Evolutionary conservation across 2,113 vertebrate genomes (phyloP).

Genomic region (Amblyornis subalaris): DNA sequence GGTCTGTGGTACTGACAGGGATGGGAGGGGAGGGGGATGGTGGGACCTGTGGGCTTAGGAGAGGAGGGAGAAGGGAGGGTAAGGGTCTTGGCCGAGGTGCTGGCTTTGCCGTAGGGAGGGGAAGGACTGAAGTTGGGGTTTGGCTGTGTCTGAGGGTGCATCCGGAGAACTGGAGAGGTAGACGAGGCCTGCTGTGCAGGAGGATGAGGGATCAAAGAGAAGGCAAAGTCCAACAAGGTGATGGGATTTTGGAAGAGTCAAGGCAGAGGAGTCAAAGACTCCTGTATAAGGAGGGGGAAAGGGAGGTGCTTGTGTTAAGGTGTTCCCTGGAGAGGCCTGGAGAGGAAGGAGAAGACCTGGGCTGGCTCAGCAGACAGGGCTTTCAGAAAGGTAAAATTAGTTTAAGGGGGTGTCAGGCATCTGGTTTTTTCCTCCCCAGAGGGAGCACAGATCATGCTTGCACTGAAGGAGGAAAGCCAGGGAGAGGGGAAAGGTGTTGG

Average conservation of each 20-base stretch:
- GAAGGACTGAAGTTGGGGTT: neutral
- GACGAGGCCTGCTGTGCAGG: neutral
- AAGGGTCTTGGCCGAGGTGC: rapidly evolving
- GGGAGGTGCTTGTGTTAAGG: neutral
- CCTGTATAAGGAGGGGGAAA: neutral
- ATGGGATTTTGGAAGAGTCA: neutral
- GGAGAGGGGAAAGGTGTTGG: neutral
- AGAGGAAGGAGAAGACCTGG: neutral
- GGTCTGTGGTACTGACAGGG: neutral
- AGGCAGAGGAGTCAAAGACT: neutral
- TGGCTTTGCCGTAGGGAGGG: neutral
- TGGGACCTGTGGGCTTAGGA: neutral
- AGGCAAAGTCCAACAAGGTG: neutral
- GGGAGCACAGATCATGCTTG: neutral
- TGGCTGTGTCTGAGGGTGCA: neutral
- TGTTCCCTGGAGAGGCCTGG: neutral
- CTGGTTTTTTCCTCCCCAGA: neutral
- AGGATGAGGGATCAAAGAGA: neutral
- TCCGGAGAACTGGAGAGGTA: neutral
- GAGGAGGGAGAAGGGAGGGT: neutral
- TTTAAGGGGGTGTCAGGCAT: neutral
- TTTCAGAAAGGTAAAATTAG: neutral
- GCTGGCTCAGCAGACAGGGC: neutral
- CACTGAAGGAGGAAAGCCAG: neutral
- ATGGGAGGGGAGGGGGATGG: neutral